Conservation (phyloP, 2,797 vertebrate species). For the Leontopithecus rosalia region DNA sequence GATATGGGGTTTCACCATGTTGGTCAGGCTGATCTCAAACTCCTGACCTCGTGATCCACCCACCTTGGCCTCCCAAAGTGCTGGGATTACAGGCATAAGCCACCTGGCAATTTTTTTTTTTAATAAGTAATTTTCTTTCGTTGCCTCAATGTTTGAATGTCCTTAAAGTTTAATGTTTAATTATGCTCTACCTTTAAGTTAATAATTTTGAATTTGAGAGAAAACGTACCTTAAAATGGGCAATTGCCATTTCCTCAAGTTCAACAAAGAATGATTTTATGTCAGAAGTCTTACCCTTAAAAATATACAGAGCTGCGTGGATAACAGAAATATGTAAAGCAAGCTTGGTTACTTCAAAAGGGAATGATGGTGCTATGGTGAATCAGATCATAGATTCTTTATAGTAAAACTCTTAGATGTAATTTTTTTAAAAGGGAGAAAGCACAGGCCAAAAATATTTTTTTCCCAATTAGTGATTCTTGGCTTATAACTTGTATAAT, state of each 20-base stretch:
- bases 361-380: background rate
- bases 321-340: background rate
- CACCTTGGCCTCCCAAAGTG: no score
- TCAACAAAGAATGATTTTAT: background rate
- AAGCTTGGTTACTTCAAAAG: background rate
- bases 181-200: background rate
- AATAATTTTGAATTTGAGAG: background rate
- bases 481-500: background rate
- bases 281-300: background rate
- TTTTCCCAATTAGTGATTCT: background rate
- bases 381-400: background rate
- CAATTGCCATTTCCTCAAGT: background rate
- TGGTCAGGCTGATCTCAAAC: no score
- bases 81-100: no score
- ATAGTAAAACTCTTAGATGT: background rate
- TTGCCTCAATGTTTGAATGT: background rate
- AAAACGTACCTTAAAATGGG: background rate
- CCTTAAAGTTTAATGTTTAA: background rate
- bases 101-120: background rate
- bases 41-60: no score
- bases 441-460: background rate
- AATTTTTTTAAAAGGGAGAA: background rate
- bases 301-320: background rate
- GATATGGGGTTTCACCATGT: no score
- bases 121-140: background rate